Evolutionary conservation across 2,113 vertebrate genomes (phyloP).

Genomic region (Podarcis muralis): DNA sequence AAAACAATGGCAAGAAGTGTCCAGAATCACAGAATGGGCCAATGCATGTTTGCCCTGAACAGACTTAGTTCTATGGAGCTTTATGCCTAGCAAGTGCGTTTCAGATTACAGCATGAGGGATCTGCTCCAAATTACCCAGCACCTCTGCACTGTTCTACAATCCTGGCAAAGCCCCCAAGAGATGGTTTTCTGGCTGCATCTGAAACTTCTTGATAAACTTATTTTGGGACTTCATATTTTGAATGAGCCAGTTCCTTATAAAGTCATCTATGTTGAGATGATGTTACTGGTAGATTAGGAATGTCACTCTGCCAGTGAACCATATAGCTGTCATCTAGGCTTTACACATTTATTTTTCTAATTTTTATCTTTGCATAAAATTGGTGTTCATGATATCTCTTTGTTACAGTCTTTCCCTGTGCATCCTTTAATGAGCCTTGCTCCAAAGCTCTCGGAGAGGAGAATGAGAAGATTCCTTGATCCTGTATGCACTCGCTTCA

Average conservation of each 20-base stretch:
- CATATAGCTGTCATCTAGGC: background rate
- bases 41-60: too few relatives aligned
- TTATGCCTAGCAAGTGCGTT: background rate
- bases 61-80: background rate
- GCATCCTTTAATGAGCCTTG: conserved; percentile 46
- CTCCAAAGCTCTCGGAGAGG: conserved; percentile 45
- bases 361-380: background rate
- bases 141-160: background rate
- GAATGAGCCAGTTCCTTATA: background rate
- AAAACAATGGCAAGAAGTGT: conserved; percentile 15
- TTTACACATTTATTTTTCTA: background rate
- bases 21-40: background rate
- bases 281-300: background rate
- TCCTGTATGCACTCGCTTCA: background rate
- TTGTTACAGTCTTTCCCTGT: conserved; percentile 27
- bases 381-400: background rate
- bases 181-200: background rate
- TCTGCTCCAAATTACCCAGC: background rate
- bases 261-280: background rate
- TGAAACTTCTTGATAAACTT: background rate
- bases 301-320: background rate
- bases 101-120: background rate
- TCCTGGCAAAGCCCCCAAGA: background rate
- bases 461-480: conserved; percentile 46
- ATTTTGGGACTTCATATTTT: background rate